Conservation (phyloP, 2,888 invertebrate genomes). For the Hypercompe scribonia region DNA sequence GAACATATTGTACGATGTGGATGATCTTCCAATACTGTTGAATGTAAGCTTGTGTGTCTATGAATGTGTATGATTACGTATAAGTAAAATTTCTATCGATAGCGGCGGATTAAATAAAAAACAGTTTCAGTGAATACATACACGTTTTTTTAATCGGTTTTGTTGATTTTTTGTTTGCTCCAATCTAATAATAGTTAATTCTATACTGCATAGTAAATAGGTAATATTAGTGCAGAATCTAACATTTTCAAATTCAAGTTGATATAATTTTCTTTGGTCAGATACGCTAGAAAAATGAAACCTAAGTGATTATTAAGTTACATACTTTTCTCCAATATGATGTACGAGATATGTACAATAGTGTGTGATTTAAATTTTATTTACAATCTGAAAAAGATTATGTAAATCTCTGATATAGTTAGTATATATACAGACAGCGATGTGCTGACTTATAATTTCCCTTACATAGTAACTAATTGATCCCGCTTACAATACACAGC, state of each 20-base stretch:
- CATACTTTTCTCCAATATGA: slow-evolving; percentile 35
- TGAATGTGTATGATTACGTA: not conserved
- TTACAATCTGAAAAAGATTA: slow-evolving; percentile 54
- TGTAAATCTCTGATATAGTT: slow-evolving; percentile 55
- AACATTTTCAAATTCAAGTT: slow-evolving; percentile 38
- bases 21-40: no score
- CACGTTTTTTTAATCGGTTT: slow-evolving; percentile 38
- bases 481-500: slow-evolving; percentile 83
- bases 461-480: slow-evolving; percentile 83
- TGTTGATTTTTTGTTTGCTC: slow-evolving; percentile 28
- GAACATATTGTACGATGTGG: no score
- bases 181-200: slow-evolving; percentile 37
- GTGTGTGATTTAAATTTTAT: slow-evolving; percentile 43
- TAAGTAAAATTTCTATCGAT: not conserved
- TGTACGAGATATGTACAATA: slow-evolving; percentile 48
- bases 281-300: slow-evolving; percentile 41
- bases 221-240: slow-evolving; percentile 36
- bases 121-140: slow-evolving; percentile 35
- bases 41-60: no score
- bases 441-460: slow-evolving; percentile 63
- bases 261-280: slow-evolving; percentile 46
- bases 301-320: slow-evolving; percentile 36
- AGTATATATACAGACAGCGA: slow-evolving; percentile 60
- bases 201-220: slow-evolving; percentile 38
- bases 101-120: slow-evolving; percentile 9